phyloP scores from a whole-genome alignment of 2,888 invertebrate genomes.

The Amiota minor region DNA sequence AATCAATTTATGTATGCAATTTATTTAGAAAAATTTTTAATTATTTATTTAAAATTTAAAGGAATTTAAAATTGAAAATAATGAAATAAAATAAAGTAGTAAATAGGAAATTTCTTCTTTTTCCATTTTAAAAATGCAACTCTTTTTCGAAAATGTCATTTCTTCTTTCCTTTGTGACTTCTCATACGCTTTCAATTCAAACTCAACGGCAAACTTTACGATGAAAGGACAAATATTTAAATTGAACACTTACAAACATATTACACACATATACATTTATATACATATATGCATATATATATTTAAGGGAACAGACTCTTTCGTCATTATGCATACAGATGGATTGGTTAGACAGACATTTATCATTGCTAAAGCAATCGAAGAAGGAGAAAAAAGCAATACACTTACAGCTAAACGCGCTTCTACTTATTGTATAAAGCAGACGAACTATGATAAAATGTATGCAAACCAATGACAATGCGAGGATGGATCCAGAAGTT shows the following conservation, averaged over 20 bases:
- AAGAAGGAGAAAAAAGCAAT: conserved; percentile 5
- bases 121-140: background rate
- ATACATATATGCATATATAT: background rate
- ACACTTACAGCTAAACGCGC: background rate
- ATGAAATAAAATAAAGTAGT: background rate
- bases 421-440: no score
- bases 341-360: background rate
- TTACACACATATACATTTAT: background rate
- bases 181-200: no score
- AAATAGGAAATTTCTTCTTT: background rate
- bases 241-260: background rate
- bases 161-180: no score
- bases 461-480: no score
- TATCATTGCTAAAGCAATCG: background rate
- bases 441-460: no score
- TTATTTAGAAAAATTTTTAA: background rate
- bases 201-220: no score
- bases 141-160: no score
- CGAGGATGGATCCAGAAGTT: no score
- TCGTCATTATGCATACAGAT: no score
- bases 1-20: no score
- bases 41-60: background rate
- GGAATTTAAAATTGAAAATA: background rate
- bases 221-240: conserved; percentile 13
- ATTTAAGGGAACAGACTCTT: background rate